Evolutionary conservation across 1,140 invertebrate species (phyloP).

Genomic region (Tetramorium simillimum): DNA sequence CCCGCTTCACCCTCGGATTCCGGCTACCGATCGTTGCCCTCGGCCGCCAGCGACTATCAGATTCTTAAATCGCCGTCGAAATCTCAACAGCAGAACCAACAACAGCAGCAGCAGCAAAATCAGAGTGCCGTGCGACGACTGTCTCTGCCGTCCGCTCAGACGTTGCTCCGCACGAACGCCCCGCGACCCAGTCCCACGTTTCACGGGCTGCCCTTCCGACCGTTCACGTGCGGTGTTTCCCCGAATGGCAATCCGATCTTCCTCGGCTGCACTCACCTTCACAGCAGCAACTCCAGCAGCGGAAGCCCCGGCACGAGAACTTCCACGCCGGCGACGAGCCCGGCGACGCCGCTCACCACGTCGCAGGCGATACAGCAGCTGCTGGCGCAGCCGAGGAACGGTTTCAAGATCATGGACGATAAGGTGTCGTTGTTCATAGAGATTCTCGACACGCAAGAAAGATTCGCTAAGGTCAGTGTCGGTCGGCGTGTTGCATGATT

Average conservation of each 20-base stretch:
- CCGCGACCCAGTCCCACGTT: slow-evolving; percentile 88
- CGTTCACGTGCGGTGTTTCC: slow-evolving; percentile 84
- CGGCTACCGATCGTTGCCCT: slow-evolving; percentile 86
- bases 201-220: slow-evolving; percentile 87
- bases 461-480: slow-evolving; percentile 90
- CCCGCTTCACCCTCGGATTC: slow-evolving; percentile 85
- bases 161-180: slow-evolving; percentile 79
- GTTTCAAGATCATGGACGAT: slow-evolving; percentile 91
- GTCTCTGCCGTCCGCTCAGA: slow-evolving; percentile 83
- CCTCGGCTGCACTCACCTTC: slow-evolving; percentile 85
- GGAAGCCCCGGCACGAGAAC: slow-evolving; percentile 76
- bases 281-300: slow-evolving; percentile 70
- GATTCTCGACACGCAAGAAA: slow-evolving; percentile 92
- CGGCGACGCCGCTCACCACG: slow-evolving; percentile 85
- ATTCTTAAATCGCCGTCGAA: slow-evolving; percentile 84
- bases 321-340: slow-evolving; percentile 85
- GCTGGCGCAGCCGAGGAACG: slow-evolving; percentile 89
- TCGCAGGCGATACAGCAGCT: slow-evolving; percentile 89
- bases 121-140: slow-evolving; percentile 78
- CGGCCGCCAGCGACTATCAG: slow-evolving; percentile 88
- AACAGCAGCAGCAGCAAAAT: slow-evolving; percentile 61
- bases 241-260: slow-evolving; percentile 85
- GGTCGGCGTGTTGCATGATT: neutral
- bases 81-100: slow-evolving; percentile 74
- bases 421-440: slow-evolving; percentile 92